Conservation (phyloP, 2,113 vertebrate genomes). For the Dermatemys mawii region DNA sequence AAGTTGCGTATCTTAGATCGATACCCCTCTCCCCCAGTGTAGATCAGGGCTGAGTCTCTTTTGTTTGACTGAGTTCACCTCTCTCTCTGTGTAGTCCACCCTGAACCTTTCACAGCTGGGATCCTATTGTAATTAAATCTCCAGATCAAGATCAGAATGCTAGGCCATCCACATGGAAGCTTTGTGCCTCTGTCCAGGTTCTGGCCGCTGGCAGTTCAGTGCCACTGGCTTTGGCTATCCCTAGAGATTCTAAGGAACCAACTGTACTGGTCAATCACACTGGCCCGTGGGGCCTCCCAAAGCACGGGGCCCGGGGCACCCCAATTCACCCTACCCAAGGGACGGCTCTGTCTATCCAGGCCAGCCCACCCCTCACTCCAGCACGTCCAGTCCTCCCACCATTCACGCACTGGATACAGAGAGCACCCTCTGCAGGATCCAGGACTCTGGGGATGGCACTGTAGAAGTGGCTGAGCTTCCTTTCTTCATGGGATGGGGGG, state of each 20-base stretch:
- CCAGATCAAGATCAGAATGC: neutral
- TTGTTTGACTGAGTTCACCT: too few species aligned
- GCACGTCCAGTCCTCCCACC: rapidly evolving
- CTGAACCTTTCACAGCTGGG: too few species aligned
- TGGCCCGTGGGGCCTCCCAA: too few species aligned
- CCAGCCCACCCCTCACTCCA: neutral
- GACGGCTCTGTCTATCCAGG: too few species aligned
- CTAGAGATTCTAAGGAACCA: neutral
- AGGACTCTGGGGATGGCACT: neutral
- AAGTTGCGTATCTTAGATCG: too few species aligned
- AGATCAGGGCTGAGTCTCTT: too few species aligned
- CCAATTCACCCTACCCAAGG: too few species aligned
- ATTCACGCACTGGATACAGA: neutral
- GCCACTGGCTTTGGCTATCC: neutral
- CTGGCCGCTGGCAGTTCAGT: neutral
- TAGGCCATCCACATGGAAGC: neutral
- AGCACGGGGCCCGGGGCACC: too few species aligned
- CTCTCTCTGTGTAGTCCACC: too few species aligned
- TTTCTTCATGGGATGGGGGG: neutral
- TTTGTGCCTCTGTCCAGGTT: neutral
- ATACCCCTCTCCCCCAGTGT: too few species aligned
- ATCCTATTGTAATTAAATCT: too few species aligned
- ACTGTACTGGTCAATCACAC: too few species aligned
- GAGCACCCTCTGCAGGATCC: neutral
- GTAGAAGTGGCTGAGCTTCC: neutral